A percentile compares a stretch with the other conserved stretches of the same genome.
Evolutionary conservation across 2,797 vertebrate species (phyloP).

Genomic region (Lutjanus campechanus): DNA sequence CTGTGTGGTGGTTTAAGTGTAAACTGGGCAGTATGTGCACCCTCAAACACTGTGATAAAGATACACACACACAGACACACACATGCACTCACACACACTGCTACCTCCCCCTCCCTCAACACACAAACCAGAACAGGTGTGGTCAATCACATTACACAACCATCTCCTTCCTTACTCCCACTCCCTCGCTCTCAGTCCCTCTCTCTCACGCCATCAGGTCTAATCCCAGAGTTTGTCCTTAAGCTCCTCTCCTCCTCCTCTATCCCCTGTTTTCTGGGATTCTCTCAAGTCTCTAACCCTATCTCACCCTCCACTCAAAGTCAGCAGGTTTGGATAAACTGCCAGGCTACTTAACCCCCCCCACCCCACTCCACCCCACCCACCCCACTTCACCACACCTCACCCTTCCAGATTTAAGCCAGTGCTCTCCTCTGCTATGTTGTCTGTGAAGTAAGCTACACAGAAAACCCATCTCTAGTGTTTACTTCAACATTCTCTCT

Average conservation of each 20-base stretch:
- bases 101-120: conserved; percentile 29
- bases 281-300: conserved; percentile 73
- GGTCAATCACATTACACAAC: conserved; percentile 81
- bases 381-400: conserved; percentile 49
- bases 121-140: conserved; percentile 85
- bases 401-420: conserved; percentile 46
- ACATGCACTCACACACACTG: conserved; percentile 30
- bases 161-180: conserved; percentile 80
- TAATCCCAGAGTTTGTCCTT: conserved; percentile 83
- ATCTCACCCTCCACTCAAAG: conserved; percentile 78
- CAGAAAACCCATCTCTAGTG: conserved; percentile 15
- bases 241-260: conserved; percentile 80
- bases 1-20: conserved; percentile 23
- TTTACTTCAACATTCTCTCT: conserved; percentile 29
- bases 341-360: conserved; percentile 67
- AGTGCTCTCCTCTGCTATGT: conserved; percentile 51
- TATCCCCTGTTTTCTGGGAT: conserved; percentile 79
- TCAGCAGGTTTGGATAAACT: conserved; percentile 84
- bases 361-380: background rate
- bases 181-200: conserved; percentile 57
- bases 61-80: conserved; percentile 52
- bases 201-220: conserved; percentile 78
- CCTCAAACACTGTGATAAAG: conserved; percentile 36
- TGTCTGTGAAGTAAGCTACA: conserved; percentile 59
- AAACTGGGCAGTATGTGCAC: conserved; percentile 18